Conservation (phyloP, 2,797 vertebrate genomes). For the Lateolabrax maculatus region DNA sequence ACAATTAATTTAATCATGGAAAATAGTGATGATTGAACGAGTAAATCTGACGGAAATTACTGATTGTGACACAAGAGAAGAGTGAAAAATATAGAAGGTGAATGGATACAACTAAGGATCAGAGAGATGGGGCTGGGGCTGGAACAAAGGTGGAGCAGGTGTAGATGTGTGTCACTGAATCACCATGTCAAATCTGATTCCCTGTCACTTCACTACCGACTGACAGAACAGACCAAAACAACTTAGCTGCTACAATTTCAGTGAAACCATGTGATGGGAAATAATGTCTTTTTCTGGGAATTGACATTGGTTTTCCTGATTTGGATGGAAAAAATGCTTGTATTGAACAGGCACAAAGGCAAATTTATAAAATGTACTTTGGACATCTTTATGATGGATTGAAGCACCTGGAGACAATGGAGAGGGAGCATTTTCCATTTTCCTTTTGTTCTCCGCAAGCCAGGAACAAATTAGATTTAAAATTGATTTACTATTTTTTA, state of each 20-base stretch:
- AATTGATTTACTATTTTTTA: conserved; percentile 6
- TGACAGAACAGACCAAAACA: neutral
- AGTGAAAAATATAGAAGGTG: neutral
- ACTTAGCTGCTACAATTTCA: neutral
- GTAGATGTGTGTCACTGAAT: conserved; percentile 9
- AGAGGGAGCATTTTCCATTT: conserved; percentile 14
- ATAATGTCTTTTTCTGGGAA: neutral
- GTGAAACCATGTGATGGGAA: neutral
- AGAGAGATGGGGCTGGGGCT: neutral
- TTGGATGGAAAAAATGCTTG: conserved; percentile 34
- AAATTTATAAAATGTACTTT: conserved; percentile 46
- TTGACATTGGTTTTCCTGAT: conserved; percentile 15
- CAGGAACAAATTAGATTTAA: conserved; percentile 21
- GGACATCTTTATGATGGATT: conserved; percentile 11
- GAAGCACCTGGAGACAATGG: neutral
- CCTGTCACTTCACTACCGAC: neutral
- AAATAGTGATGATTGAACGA: neutral
- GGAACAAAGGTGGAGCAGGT: neutral
- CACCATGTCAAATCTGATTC: conserved; percentile 3
- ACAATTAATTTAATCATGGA: neutral
- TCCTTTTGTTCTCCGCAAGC: neutral
- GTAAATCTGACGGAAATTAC: neutral
- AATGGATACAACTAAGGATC: neutral
- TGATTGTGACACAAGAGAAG: neutral
- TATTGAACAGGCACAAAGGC: conserved; percentile 30